Percentiles rank a stretch among this genome's conserved stretches.
These are phyloP conservation scores for Synergus umbraculus DNA, from an alignment of 2,888 invertebrate species.

Conservation along the genomic window DNA sequence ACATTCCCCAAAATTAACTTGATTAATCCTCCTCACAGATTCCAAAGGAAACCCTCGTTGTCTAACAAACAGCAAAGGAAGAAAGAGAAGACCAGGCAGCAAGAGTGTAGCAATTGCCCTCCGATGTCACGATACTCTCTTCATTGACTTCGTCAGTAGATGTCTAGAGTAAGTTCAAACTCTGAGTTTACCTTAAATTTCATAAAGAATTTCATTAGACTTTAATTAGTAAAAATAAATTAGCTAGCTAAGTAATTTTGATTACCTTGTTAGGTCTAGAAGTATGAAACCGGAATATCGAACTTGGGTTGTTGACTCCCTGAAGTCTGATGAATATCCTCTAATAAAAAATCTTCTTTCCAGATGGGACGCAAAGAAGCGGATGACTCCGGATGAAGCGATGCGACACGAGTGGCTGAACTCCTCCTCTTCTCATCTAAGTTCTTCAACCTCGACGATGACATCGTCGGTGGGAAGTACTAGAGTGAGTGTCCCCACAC, in stretches of 20 bases:
- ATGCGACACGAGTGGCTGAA: conserved; percentile 92
- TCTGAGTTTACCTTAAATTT: too few relatives aligned
- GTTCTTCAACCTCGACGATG: conserved; percentile 66
- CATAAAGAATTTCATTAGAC: too few relatives aligned
- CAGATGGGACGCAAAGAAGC: conserved; percentile 95
- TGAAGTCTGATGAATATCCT: too few relatives aligned
- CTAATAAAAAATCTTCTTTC: conserved; percentile 47
- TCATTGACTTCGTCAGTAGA: conserved; percentile 93
- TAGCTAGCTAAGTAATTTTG: too few relatives aligned
- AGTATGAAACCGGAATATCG: too few relatives aligned
- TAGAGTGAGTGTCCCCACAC: conserved; percentile 48
- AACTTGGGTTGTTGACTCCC: too few relatives aligned
- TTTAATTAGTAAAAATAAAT: too few relatives aligned
- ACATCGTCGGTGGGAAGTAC: conserved; percentile 63
- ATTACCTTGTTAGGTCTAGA: too few relatives aligned
- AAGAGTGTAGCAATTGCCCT: conserved; percentile 89
- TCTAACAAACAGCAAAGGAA: conserved; percentile 95
- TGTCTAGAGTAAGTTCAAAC: conserved; percentile 89
- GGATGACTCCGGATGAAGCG: conserved; percentile 95
- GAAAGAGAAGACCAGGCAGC: conserved; percentile 92
- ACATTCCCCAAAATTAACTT: conserved; percentile 25
- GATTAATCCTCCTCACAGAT: conserved; percentile 79
- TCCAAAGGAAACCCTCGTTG: conserved; percentile 94
- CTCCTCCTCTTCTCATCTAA: conserved; percentile 76
- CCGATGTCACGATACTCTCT: conserved; percentile 91